Evolutionary conservation across 92 coral and sea anemone genomes (phyloP), one percentile per base, ranked within the genome.

Genomic region (Actinostola sp.): DNA sequence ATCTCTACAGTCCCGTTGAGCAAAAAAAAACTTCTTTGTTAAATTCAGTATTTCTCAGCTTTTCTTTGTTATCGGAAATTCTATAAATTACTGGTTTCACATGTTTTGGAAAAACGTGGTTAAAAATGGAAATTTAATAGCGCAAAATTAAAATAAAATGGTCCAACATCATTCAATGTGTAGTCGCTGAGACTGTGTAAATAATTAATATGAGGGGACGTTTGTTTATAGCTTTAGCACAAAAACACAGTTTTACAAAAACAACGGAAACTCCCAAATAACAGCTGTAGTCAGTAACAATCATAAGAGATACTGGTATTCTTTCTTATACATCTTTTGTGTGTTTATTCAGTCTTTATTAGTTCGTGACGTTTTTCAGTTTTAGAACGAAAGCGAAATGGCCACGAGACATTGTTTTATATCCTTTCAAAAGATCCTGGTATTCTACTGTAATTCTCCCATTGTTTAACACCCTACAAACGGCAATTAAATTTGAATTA

Each of bases 401-500:
- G 63, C 63, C 63, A 57, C 63, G 36, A 57, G 63, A 27, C 39
- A 57, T 57, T 57, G 63, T 57, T 57, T 29, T 3, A 27, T 27
- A 57, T 3, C 39, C 42, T 27, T 27, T 12, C n/a, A 57, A 30
- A 29, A 57, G 36, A 57, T 57, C 63, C 26, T 52, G 63, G 63
- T 57, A 27, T 57, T 57, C 63, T 30, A 26, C 63, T 57, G 19
- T 57, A 12, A 54, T 57, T 27, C 29, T 30, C 25, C 63, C 28
- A 27, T 57, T 57, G 63, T 57, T 57, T 29, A 27, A 1, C 46
- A 23, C 58, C 56, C 13, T 2, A 68, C 41, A 68, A 32, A 68
- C 63, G 8, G 36, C 74, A 68, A 68, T 52, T 51, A 51, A 45
- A 30, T 31, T 41, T 67, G 62, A 49, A 68, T 68, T 68, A 68